Percentiles rank a stretch among this genome's conserved stretches.
Conservation (phyloP, 2,113 vertebrate genomes). For the Trichechus manatus region DNA sequence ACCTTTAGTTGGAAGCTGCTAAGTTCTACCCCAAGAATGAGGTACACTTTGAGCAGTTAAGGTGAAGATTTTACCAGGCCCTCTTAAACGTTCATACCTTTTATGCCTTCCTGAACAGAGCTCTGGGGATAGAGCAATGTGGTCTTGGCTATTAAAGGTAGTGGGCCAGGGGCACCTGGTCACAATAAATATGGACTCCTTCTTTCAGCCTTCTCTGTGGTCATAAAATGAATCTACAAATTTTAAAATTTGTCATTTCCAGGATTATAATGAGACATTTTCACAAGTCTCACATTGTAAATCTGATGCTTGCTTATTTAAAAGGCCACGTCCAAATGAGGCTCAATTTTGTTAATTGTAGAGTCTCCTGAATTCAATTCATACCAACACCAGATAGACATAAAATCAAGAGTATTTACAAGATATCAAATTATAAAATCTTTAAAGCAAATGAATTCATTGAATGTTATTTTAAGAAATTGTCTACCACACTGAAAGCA, state of each 20-base stretch:
- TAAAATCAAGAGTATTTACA: slow-evolving; percentile 81
- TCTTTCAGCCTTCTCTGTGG: slow-evolving; percentile 74
- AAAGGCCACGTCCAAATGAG: slow-evolving; percentile 61
- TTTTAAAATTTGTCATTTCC: slow-evolving; percentile 79
- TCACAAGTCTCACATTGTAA: slow-evolving; percentile 73
- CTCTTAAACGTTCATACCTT: slow-evolving; percentile 80
- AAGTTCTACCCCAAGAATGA: slow-evolving; percentile 81
- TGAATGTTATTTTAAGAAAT: slow-evolving; percentile 63
- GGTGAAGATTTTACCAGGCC: slow-evolving; percentile 86
- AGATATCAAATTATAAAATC: slow-evolving; percentile 75
- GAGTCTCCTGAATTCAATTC: slow-evolving; percentile 75
- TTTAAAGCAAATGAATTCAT: slow-evolving; percentile 79
- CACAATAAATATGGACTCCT: slow-evolving; percentile 76
- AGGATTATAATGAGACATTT: slow-evolving; percentile 81
- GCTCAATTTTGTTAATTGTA: slow-evolving; percentile 81
- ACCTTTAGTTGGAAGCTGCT: slow-evolving; percentile 84
- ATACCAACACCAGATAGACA: slow-evolving; percentile 69
- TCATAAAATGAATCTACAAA: slow-evolving; percentile 81
- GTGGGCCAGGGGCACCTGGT: slow-evolving; percentile 75
- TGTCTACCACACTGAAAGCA: slow-evolving; percentile 57
- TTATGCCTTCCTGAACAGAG: slow-evolving; percentile 84
- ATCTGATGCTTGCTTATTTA: slow-evolving; percentile 67
- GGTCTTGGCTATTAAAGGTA: slow-evolving; percentile 73
- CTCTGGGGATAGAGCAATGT: slow-evolving; percentile 81
- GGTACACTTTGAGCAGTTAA: slow-evolving; percentile 78